A percentile compares a stretch with the other conserved stretches of the same genome.
Evolutionary conservation across 2,888 invertebrate species (phyloP).

Genomic region (Odontomyia ornata): DNA sequence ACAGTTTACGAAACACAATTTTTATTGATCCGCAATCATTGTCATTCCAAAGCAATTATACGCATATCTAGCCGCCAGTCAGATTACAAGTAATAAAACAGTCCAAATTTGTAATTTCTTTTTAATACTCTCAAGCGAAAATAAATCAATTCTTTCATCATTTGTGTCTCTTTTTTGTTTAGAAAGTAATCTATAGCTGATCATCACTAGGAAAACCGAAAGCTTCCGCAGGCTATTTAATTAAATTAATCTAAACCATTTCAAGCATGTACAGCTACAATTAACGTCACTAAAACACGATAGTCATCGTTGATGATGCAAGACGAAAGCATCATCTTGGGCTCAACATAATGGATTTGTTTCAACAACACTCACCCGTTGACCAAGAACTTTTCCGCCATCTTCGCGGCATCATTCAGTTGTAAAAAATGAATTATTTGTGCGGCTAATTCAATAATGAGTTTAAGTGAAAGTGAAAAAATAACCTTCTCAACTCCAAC

Average conservation of each 20-base stretch:
- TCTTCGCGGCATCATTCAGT: neutral
- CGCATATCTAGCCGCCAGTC: too few species aligned
- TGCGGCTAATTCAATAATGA: conserved; percentile 10
- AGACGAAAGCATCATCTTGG: neutral
- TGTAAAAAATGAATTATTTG: conserved; percentile 29
- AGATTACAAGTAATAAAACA: too few species aligned
- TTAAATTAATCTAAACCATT: too few species aligned
- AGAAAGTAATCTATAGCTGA: too few species aligned
- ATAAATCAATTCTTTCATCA: neutral
- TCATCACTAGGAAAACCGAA: too few species aligned
- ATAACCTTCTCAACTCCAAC: neutral
- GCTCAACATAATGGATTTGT: neutral
- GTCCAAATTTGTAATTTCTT: neutral
- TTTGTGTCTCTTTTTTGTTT: neutral
- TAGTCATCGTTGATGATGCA: neutral
- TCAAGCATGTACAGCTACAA: too few species aligned
- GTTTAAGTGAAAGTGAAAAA: conserved; percentile 22
- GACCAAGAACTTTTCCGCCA: neutral
- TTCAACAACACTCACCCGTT: neutral
- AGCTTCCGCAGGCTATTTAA: too few species aligned
- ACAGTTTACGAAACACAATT: too few species aligned
- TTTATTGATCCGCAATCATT: too few species aligned
- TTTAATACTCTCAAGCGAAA: neutral
- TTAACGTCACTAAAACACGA: neutral
- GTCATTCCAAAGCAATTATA: too few species aligned